Evolutionary conservation across 2,113 vertebrate genomes (phyloP).

Genomic region (Scomber colias): DNA sequence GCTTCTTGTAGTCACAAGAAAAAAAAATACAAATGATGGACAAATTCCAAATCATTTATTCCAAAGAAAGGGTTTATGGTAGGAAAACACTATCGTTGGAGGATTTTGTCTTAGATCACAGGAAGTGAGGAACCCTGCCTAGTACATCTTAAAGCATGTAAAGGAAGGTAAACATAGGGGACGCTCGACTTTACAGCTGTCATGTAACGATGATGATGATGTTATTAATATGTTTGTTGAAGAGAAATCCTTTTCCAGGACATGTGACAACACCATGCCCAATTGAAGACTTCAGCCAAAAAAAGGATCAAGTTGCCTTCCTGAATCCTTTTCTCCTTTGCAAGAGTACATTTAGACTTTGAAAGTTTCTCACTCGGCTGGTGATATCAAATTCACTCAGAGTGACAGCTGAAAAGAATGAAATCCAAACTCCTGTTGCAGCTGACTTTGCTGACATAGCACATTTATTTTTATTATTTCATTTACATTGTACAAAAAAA

Average conservation of each 20-base stretch:
- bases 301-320: constrained; percentile 27
- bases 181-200: not conserved
- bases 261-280: not conserved
- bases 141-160: no score
- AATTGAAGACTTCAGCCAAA: constrained; percentile 14
- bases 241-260: constrained; percentile 20
- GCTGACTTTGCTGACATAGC: constrained; percentile 39
- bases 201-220: constrained; percentile 6
- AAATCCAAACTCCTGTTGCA: constrained; percentile 30
- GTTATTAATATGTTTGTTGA: constrained; percentile 1
- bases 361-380: constrained; percentile 1
- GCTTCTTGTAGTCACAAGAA: no score
- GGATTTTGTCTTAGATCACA: not conserved
- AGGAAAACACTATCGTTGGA: not conserved
- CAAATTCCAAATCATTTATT: no score
- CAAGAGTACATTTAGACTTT: constrained; percentile 4
- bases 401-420: constrained; percentile 6
- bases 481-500: constrained; percentile 36
- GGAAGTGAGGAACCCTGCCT: no score
- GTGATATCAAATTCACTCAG: constrained; percentile 16
- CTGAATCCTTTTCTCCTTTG: constrained; percentile 11
- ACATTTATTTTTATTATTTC: constrained; percentile 62
- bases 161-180: no score
- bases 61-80: not conserved
- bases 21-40: not conserved